Evolutionary conservation across 2,113 vertebrate genomes (phyloP).

Genomic region (Bos taurus): ARS-UCD2.0 NC_037328.1:88194501-88195000

Average conservation of each 20-base stretch:
- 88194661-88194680: slow-evolving; percentile 86
- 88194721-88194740: slow-evolving; percentile 92
- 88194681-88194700: slow-evolving; percentile 84
- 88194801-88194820: slow-evolving; percentile 70
- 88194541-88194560: no score
- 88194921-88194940: not conserved
- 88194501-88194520: not conserved
- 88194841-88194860: not conserved
- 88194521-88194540: not conserved
- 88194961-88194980: not conserved
- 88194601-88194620: not conserved
- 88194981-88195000: not conserved
- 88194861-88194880: not conserved
- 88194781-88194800: slow-evolving; percentile 86
- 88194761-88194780: slow-evolving; percentile 76
- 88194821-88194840: not conserved
- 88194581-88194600: not conserved
- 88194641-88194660: not conserved
- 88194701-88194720: slow-evolving; percentile 89
- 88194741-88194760: slow-evolving; percentile 77
- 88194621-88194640: not conserved
- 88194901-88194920: not conserved
- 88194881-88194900: not conserved
- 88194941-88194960: not conserved
- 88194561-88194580: not conserved